Evolutionary conservation across 1,140 invertebrate genomes (phyloP), one percentile per base, ranked within the genome.

Genomic region (Thaumetopoea pityocampa): DNA sequence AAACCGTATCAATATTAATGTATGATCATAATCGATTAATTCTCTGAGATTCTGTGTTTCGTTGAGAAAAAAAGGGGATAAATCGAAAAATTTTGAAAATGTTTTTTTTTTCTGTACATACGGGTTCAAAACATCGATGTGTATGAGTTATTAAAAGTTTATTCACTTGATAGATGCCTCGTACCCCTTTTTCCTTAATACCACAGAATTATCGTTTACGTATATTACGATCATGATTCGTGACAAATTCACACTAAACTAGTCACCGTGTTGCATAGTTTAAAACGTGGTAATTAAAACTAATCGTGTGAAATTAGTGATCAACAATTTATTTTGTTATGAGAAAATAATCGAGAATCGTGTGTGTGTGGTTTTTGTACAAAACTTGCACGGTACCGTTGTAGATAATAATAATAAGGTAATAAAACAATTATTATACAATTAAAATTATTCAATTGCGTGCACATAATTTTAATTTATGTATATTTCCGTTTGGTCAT

Each of bases 201-300:
- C n/a, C n/a, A 15, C 10, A 17, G 22, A 30, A 11, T 29, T 29
- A 40, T 40, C 27, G 11, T 30, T 30, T 38, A 26, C 33, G 23
- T 44, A 19, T 5, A 36, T 40, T 47, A 30, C 35, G 23, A 46
- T 11, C 17, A 51, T 51, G 32, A 43, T 51, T 57, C 40, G 40
- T 42, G 45, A 55, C 41, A 37, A 45, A 45, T 50, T 54, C 47
- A 45, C 37, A 46, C 42, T 57, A 33, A 48, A 44, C 19, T 51
- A 56, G 34, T 56, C 33, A 46, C 24, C 41, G 32, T 44, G 34
- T 20, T 24, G 15, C 37, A 41, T 33, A 20, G 35, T 51, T 37
- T 50, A 27, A 36, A 23, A 23, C 4, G 9, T 15, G 46, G 52
- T 55, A 51, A 26, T 51, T 54, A 54, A 24, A 45, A 10, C 45